Conservation (phyloP, 2,113 vertebrate species). For the Cathartes aura region DNA sequence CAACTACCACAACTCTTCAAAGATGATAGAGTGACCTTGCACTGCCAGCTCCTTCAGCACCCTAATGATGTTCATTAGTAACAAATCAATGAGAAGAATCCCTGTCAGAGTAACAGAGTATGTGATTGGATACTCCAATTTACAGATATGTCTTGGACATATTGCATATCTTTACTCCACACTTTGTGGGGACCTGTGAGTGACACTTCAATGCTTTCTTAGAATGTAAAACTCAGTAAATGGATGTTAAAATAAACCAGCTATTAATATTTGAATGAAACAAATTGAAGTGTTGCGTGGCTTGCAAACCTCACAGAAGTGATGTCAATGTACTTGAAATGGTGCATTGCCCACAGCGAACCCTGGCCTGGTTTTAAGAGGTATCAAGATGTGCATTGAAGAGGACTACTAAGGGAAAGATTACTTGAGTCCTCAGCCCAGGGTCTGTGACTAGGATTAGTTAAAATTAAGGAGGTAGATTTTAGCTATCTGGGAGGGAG, state of each 20-base stretch:
- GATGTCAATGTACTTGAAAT: neutral
- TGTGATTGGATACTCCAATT: neutral
- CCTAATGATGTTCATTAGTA: neutral
- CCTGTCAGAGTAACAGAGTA: neutral
- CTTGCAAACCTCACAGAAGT: neutral
- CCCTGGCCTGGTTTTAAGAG: neutral
- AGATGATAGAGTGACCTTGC: neutral
- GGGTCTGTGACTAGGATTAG: neutral
- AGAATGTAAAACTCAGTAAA: neutral
- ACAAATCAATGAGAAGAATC: neutral
- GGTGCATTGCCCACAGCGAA: neutral
- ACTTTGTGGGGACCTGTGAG: neutral
- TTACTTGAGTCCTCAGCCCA: neutral
- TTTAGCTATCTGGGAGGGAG: neutral
- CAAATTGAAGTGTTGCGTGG: neutral
- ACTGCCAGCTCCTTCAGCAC: neutral
- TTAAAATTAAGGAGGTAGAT: neutral
- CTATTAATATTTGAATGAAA: neutral
- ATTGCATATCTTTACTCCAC: neutral
- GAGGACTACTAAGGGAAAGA: neutral
- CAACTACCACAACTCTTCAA: neutral
- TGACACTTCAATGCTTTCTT: neutral
- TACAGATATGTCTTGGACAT: neutral
- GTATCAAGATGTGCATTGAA: neutral
- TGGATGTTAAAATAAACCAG: neutral